Base-by-base conservation (phyloP, 2,113 vertebrate genomes). In the Turdus rufiventris region DNA sequence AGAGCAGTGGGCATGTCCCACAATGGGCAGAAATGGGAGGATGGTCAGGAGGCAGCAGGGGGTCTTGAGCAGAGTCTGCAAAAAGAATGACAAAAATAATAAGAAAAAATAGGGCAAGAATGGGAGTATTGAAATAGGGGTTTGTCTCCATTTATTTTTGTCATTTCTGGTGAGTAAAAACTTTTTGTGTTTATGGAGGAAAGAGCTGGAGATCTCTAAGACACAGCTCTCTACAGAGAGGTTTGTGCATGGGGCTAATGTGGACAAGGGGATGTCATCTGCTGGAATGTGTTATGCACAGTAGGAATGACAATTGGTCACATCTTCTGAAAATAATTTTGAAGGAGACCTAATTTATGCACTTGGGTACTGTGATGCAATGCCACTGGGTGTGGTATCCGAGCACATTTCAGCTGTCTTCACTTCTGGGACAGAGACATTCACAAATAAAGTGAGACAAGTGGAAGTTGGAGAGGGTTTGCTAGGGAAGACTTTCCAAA, bases 371-470 rank as follows among this genome's bases (percentile, higher is more conserved):
- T 3, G 6, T 43, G 38, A 58, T 57, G 28, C 10, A 19, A 33
- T 50, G 40, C 31, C 1, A 1, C 45, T 77, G 31, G 38, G 47
- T 34, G 57, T 63, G 18, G 31, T 56, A 65, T 57, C 51, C 47
- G 71, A 34, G 57, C 0, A 0, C n/a, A 11, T 74, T 89, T 94
- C 56, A 53, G 56, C 73, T 50, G 12, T 70, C 65, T 77, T 80
- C 34, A 51, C 50, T 76, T 85, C 50, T 77, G 86, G 60, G 84
- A 72, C 48, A 9, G 43, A 81, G 93, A 88, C 66, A 34, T 47
- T 74, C 66, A 43, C 50, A 83, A 89, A 82, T 72, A 85, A 95
- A 94, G 71, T 31, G 33, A 89, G 70, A 87, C 79, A 84, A 96
- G 53, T 92, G 84, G 66, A 92, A 95, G 62, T 9, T 50, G 66